phyloP scores from a whole-genome alignment of 2,888 invertebrate species.

The Philaethria dido region DNA sequence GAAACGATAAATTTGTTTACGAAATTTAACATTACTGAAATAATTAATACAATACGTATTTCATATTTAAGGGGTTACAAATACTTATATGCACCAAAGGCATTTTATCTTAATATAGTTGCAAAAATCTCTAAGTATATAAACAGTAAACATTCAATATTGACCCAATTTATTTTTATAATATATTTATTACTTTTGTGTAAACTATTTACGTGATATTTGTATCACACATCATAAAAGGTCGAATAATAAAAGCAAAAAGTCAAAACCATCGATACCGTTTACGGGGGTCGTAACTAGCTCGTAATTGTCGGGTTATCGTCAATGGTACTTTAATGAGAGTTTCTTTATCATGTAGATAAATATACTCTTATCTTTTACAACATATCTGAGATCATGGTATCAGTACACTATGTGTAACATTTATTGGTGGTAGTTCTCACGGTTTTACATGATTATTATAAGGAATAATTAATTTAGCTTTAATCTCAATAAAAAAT shows the following conservation, averaged over 20 bases:
- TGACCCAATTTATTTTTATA: too few species aligned
- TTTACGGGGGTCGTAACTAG: constrained; percentile 51
- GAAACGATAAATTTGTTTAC: too few species aligned
- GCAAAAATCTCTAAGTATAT: too few species aligned
- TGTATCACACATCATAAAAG: constrained; percentile 16
- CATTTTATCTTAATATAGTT: too few species aligned
- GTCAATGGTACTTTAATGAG: constrained; percentile 63
- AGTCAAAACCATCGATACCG: constrained; percentile 37
- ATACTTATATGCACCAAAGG: too few species aligned
- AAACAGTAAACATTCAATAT: neutral
- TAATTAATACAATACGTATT: too few species aligned
- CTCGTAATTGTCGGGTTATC: constrained; percentile 69
- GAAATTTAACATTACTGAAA: too few species aligned
- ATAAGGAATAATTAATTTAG: too few species aligned
- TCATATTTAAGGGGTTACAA: too few species aligned
- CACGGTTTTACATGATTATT: constrained; percentile 6
- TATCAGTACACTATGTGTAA: constrained; percentile 29
- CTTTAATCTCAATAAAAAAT: too few species aligned
- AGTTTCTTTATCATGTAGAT: constrained; percentile 52
- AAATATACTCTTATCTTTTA: constrained; percentile 61
- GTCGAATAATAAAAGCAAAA: constrained; percentile 33
- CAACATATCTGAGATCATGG: constrained; percentile 37
- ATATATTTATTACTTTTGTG: neutral
- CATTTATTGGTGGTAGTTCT: neutral
- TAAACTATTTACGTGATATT: neutral